Evolutionary conservation across 37 sponge, comb jelly and placozoan species (phyloP), one percentile per base, ranked within the genome.

Genomic region (Cliona cf. orientalis): DNA sequence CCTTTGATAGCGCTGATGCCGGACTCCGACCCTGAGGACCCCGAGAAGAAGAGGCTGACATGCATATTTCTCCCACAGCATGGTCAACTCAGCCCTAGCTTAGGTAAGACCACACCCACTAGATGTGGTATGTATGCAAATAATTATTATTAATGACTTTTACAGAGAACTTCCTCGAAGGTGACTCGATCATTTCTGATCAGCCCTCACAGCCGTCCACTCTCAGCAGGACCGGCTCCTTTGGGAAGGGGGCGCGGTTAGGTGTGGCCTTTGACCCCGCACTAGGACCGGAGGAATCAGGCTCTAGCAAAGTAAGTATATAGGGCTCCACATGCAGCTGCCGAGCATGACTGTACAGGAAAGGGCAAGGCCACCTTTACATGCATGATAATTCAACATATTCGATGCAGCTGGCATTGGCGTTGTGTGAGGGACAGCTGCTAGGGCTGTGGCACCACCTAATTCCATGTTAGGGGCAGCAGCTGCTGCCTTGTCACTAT

Each of bases 181-280:
- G 19, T 29, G 45, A 61, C 21, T 76, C 58, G 19, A 2, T 39
- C 0, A 69, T 42, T 25, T 77, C 85, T 33, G 78, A 76, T 5
- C 21, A 46, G 19, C 75, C 31, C 5, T 80, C 76, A 14, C 26
- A 0, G 26, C 25, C 46, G 5, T 42, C 53, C 19, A 75, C 78
- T 43, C 45, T 81, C 41, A 39, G 19, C 21, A 29, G 88, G 32
- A 56, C 64, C 40, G 64, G 57, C 2, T 64, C 87, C 1, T 45
- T 74, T 43, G 44, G 57, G 34, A 74, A 28, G 23, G 74, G 68
- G 9, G 58, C 46, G 2, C 38, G 70, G 33, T 45, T 89, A 46
- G 73, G 82, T 66, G 90, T 89, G 59, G 93, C 93, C 38, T 92
- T 92, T 76, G 89, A 92, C 40, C 90, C 90, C 31, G 25, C 84